phyloP scores from a whole-genome alignment of 2,888 invertebrate genomes.

The Dorcus hopei region DNA sequence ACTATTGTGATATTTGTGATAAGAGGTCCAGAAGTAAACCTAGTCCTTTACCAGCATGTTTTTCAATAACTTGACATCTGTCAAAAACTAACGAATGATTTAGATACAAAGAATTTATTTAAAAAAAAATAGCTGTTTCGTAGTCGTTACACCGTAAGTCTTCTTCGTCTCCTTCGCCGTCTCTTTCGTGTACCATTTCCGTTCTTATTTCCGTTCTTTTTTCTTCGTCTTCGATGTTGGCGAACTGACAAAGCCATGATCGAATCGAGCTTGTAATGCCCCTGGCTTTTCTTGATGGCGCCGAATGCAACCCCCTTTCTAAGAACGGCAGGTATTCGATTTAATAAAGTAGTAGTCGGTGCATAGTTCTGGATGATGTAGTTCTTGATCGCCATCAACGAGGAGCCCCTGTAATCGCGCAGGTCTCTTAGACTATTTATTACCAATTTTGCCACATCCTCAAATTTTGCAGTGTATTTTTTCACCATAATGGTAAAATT shows the following conservation, averaged over 20 bases:
- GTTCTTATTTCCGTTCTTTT: too few relatives aligned
- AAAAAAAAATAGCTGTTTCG: too few relatives aligned
- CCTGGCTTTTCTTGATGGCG: conserved; percentile 9
- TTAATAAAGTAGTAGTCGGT: background rate
- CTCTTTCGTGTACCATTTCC: too few relatives aligned
- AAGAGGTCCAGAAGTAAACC: too few relatives aligned
- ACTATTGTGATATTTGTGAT: too few relatives aligned
- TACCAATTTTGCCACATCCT: conserved; percentile 1
- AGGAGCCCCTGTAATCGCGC: conserved; percentile 7
- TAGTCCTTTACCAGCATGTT: too few relatives aligned
- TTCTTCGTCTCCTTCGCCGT: too few relatives aligned
- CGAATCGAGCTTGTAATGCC: conserved; percentile 4
- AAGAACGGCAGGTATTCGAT: conserved; percentile 3
- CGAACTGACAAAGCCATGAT: conserved; percentile 6
- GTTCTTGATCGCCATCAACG: conserved; percentile 1
- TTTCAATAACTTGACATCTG: too few relatives aligned
- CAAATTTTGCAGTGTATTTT: background rate
- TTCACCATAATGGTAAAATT: background rate
- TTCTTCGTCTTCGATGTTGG: background rate
- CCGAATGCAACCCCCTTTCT: conserved; percentile 9
- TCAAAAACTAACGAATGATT: too few relatives aligned
- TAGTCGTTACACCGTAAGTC: too few relatives aligned
- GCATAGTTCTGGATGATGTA: conserved; percentile 9
- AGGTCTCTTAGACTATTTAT: conserved; percentile 3
- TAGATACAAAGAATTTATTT: too few relatives aligned